Percentiles rank a stretch among this genome's conserved stretches.
phyloP scores from a whole-genome alignment of 2,113 vertebrate genomes.

The Ptilonorhynchus violaceus region DNA sequence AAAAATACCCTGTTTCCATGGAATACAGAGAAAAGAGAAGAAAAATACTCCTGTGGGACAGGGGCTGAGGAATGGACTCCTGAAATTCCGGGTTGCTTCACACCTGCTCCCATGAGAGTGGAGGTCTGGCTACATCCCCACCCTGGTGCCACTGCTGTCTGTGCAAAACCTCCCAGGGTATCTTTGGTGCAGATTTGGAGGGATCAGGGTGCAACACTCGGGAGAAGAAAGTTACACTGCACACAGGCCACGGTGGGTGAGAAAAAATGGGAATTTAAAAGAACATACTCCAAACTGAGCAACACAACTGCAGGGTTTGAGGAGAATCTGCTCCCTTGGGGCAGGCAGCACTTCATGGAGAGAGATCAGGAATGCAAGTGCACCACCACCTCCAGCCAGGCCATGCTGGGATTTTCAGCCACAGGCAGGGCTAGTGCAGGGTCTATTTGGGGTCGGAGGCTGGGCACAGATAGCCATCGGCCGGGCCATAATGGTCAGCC shows the following conservation, averaged over 20 bases:
- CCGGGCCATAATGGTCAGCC: background rate
- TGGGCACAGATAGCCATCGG: background rate
- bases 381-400: background rate
- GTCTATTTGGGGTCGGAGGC: background rate
- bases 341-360: background rate
- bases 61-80: background rate
- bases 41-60: background rate
- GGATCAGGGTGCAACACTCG: background rate
- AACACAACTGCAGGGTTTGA: background rate
- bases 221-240: background rate
- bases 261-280: background rate
- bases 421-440: background rate
- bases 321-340: background rate
- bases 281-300: accelerated
- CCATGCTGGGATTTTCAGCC: background rate
- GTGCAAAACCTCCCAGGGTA: background rate
- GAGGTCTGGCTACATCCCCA: background rate
- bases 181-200: background rate
- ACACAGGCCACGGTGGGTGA: background rate
- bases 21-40: background rate
- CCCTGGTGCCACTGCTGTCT: background rate
- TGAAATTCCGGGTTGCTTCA: background rate
- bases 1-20: background rate
- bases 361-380: background rate
- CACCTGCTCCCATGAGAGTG: background rate